Conservation (phyloP, 2,113 vertebrate species). For the Myrmecobius fasciatus region DNA sequence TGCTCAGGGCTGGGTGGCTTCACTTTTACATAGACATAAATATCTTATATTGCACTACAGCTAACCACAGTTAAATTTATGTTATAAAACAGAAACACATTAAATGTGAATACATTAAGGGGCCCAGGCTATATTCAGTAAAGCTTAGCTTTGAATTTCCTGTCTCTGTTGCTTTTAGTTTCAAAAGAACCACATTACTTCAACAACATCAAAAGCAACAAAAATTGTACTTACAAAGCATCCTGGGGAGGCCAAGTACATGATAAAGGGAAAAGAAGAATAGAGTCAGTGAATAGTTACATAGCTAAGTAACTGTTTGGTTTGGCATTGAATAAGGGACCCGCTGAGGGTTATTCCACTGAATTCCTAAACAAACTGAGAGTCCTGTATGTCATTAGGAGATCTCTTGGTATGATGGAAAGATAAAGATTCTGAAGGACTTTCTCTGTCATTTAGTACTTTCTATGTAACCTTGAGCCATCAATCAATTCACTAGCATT, state of each 20-base stretch:
- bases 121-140: not conserved
- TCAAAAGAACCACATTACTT: constrained; percentile 10
- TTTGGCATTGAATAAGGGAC: constrained; percentile 16
- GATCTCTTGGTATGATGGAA: not conserved
- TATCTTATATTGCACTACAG: constrained; percentile 16
- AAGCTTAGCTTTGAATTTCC: constrained; percentile 48
- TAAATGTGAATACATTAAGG: constrained; percentile 29
- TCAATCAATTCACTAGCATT: not conserved
- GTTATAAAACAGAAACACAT: constrained; percentile 33
- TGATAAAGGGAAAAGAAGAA: not conserved
- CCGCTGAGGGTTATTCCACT: not conserved
- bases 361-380: not conserved
- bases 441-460: not conserved
- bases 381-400: not conserved
- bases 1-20: not conserved
- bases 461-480: not conserved
- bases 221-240: not conserved
- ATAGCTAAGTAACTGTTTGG: constrained; percentile 1
- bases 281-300: not conserved
- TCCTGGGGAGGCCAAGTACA: not conserved
- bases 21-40: constrained; percentile 31
- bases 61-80: constrained; percentile 40
- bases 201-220: not conserved
- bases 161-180: constrained; percentile 30
- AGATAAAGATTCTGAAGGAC: not conserved